Evolutionary conservation across 2,888 invertebrate genomes (phyloP), one percentile per base, ranked within the genome.

Genomic region (Pterobdella sp.): DNA sequence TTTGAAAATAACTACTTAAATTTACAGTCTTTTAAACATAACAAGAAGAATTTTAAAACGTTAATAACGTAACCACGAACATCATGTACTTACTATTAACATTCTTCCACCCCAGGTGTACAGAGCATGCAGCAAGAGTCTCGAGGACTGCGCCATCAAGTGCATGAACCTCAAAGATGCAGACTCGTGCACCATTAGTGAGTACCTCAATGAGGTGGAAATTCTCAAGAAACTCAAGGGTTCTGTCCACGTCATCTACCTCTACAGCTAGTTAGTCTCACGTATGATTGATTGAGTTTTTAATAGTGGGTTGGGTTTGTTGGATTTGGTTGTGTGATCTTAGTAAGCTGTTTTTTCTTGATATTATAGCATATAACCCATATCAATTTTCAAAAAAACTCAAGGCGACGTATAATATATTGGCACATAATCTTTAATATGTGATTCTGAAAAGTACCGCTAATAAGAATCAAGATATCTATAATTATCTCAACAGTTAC

Each of bases 141-240:
- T 65, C 52, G 63, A 66, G 14, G 66, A 35, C 29, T 71, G 88
- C 78, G 93, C 93, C 0, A 87, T 93, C 65, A 92, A 95, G 85
- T 88, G 89, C 80, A 94, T 96, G 0, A 88, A 91, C 83, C 85
- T 96, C 69, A 88, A 87, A 31, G 88, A 79, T 68, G 79, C 79
- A 0, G 92, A 93, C 82, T 87, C 88, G 69, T 86, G 88, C 18
- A 86, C 90, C 35, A 88, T 90, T 0, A 87, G 89, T 77, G 91
- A 92, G 37, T 95, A 91, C 83, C 86, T 91, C 76, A 94, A 96
- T 80, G 97, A 97, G 86, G 91, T 95, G 67, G 87, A 89, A 74
- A 85, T 94, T 78, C 86, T 97, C 75, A 85, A 89, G 56, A 89
- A 89, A 79, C 86, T 78, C 3, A 93, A 94, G 84, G 88, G 89